Percentiles rank a stretch among this genome's conserved stretches.
phyloP scores from a whole-genome alignment of 2,888 invertebrate species.

The Athrips mouffetella region DNA sequence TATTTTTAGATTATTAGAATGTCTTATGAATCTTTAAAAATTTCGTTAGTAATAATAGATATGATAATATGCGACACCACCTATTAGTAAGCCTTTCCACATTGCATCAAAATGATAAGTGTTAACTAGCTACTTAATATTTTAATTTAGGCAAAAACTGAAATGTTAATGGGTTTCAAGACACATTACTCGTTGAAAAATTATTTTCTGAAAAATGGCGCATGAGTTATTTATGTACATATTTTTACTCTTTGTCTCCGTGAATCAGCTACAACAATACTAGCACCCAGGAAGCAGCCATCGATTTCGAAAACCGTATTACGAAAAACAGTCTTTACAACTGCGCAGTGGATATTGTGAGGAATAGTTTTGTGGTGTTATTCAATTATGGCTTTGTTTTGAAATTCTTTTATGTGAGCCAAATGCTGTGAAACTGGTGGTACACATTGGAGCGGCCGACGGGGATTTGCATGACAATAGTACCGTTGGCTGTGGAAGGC shows the following conservation, averaged over 20 bases:
- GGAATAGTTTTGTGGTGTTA: conserved; percentile 10
- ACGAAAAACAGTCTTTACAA: conserved; percentile 3
- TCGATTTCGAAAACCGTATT: conserved; percentile 4
- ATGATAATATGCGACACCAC: conserved; percentile 21
- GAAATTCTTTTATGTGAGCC: conserved; percentile 11
- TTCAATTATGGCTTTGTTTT: conserved; percentile 12
- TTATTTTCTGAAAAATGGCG: no score
- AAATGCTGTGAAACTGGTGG: conserved; percentile 13
- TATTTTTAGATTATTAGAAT: conserved; percentile 36
- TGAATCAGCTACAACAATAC: not conserved
- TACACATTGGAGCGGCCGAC: conserved; percentile 10
- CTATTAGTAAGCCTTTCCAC: not conserved
- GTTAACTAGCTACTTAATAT: not conserved
- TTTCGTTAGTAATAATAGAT: conserved; percentile 35
- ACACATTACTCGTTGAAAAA: no score
- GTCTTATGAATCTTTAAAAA: conserved; percentile 28
- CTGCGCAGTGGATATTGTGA: conserved; percentile 7
- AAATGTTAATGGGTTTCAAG: no score
- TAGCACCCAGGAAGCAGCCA: conserved; percentile 5
- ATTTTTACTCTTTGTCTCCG: not conserved
- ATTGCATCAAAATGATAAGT: not conserved
- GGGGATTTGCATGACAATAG: conserved; percentile 18
- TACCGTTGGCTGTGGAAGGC: conserved; percentile 15
- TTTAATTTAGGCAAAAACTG: not conserved
- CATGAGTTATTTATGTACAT: no score